phyloP scores from a whole-genome alignment of 1,140 invertebrate species.

The Lepeophtheirus salmonis region DNA sequence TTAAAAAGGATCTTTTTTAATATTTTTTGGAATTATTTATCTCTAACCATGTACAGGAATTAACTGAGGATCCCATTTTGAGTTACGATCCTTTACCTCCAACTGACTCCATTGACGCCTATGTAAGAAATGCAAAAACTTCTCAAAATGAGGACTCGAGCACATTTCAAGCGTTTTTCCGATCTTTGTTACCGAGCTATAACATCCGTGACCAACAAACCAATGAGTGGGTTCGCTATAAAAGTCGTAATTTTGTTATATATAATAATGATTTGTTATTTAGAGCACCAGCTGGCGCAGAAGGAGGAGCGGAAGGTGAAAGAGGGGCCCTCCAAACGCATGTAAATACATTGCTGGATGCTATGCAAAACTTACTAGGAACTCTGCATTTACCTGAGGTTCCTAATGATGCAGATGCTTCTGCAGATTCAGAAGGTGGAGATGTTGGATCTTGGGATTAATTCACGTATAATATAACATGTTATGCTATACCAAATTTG shows the following conservation, averaged over 20 bases:
- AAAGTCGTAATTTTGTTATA: neutral
- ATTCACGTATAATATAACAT: too few species aligned
- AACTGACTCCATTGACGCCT: slow-evolving; percentile 48
- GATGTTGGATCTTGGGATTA: slow-evolving; percentile 17
- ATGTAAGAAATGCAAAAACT: slow-evolving; percentile 34
- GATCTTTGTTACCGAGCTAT: slow-evolving; percentile 43
- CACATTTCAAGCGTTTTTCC: slow-evolving; percentile 34
- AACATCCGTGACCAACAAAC: slow-evolving; percentile 19
- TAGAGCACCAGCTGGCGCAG: slow-evolving; percentile 11
- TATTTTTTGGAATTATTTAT: slow-evolving; percentile 3
- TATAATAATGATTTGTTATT: neutral
- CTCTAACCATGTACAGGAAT: slow-evolving; percentile 30
- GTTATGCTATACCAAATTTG: too few species aligned
- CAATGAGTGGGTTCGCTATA: too few species aligned
- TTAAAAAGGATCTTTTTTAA: neutral
- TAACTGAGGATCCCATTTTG: slow-evolving; percentile 40
- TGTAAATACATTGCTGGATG: slow-evolving; percentile 42
- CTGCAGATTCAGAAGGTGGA: slow-evolving; percentile 25
- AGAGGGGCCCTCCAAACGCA: slow-evolving; percentile 40
- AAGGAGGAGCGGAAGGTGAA: too few species aligned
- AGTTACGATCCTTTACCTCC: slow-evolving; percentile 64
- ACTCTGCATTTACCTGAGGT: slow-evolving; percentile 38
- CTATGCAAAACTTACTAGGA: slow-evolving; percentile 47
- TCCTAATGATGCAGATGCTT: slow-evolving; percentile 26
- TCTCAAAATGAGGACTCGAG: slow-evolving; percentile 23